Base-by-base conservation (phyloP, 1,140 invertebrate genomes). In the Pectinophora gossypiella region DNA sequence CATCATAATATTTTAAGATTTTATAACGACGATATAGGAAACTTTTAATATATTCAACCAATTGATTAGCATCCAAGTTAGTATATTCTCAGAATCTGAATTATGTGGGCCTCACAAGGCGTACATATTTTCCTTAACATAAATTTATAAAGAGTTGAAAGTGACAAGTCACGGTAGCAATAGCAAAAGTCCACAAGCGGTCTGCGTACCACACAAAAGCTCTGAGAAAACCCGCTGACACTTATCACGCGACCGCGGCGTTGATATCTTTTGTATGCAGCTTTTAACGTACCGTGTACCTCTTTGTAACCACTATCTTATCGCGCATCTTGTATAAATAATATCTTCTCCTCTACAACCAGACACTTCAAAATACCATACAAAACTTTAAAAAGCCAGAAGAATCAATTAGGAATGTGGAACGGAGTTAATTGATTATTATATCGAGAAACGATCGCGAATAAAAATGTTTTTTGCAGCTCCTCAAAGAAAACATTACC, bases 261-360 rank as follows among this genome's bases (percentile, higher is more conserved):
- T 85, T 80, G 75, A 82, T 77, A 70, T 85, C 78, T 85, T 81
- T 79, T 80, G 61, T 85, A 79, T 61, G 59, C 48, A 56, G 51
- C 61, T 64, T 59, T 67, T 59, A 68, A 57, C 58, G 42, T 27
- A 48, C 51, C 61, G 54, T 56, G 54, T 61, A 59, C 58, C 64
- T 64, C 61, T 65, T 66, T 52, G 59, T 53, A 43, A 32, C 47
- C 40, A 22, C 52, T 59, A 66, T 61, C 51, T 68, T 68, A 72
- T 78, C 66, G 61, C 43, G 38, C 44, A 64, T 68, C 51, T 5
- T 1, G 36, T 7, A 40, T 40, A 32, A 32, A 32, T 32, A 32
- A 32, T 32, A 32, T 32, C 27, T 18, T 15, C 36, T 10, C 36
- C 16, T 15, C n/a, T 40, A 27, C 12, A 27, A 12, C 23, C 12